Conservation (phyloP, 2,113 vertebrate genomes). For the Marmota flaviventris region DNA sequence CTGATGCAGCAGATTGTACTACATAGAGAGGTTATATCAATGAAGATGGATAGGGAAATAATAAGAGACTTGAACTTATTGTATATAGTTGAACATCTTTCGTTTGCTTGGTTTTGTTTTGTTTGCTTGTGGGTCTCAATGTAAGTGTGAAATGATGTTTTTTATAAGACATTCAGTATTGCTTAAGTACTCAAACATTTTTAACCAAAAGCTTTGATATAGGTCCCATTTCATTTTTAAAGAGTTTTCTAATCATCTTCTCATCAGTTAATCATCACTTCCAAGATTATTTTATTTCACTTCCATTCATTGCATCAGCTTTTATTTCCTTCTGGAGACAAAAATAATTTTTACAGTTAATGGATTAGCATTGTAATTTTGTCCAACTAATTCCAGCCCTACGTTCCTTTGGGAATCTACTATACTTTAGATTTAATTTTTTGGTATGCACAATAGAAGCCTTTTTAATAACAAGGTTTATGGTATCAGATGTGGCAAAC, state of each 20-base stretch:
- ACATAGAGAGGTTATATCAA: neutral
- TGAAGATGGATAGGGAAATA: neutral
- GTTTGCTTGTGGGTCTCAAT: neutral
- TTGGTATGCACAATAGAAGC: neutral
- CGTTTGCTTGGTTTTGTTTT: neutral
- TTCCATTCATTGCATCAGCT: slow-evolving; percentile 67
- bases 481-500: neutral
- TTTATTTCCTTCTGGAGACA: slow-evolving; percentile 71
- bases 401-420: slow-evolving; percentile 25
- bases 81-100: neutral
- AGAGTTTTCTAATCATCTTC: slow-evolving; percentile 61
- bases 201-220: slow-evolving; percentile 50
- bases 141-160: neutral
- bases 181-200: slow-evolving; percentile 28
- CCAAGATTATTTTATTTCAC: slow-evolving; percentile 68
- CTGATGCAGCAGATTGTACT: neutral
- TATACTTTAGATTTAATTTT: neutral
- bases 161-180: neutral
- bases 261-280: slow-evolving; percentile 69
- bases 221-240: slow-evolving; percentile 50
- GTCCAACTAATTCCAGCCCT: slow-evolving; percentile 50
- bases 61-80: neutral
- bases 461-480: neutral
- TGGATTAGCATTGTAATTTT: slow-evolving; percentile 56
- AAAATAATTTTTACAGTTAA: slow-evolving; percentile 66